Evolutionary conservation across 1,140 invertebrate genomes (phyloP), one percentile per base, ranked within the genome.

Genomic region (Drosophila gunungcola): DNA sequence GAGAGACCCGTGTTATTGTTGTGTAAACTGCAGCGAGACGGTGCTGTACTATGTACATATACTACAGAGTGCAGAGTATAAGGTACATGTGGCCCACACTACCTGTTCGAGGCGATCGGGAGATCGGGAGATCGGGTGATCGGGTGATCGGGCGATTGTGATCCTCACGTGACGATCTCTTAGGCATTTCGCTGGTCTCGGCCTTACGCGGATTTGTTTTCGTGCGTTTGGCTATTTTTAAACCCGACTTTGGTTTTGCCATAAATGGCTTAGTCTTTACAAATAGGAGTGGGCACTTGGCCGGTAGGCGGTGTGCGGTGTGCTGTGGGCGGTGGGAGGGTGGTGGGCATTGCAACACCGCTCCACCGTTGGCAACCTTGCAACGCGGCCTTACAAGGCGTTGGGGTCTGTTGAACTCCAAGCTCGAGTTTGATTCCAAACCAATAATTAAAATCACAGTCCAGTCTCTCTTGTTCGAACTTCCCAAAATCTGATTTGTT

Each of bases 1-100:
- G 49, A 34, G 55, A 58, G 48, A 32, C 29, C 48, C 6, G 45
- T 70, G 41, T 55, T 48, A 57, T 39, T 57, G 52, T 43, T 39
- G 62, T 79, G 73, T 79, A 79, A 80, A 80, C 60, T 77, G 77
- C 81, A 84, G 43, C 62, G 62, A 62, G 76, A 83, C 83, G 85
- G 84, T 79, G 85, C 83, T 88, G 72, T 84, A 84, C 80, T 12
- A 46, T n/a, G n/a, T n/a, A n/a, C n/a, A n/a, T n/a, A n/a, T 39
- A 67, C 42, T 2, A 36, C 5, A 39, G 25, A 13, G 27, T 41
- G 41, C 41, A 32, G 3, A 21, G 34, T 41, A 13, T 48, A 10
- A 63, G 63, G 36, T 73, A 53, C 55, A 42, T 65, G 41, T 57
- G 46, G 52, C 12, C 43, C 63, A 55, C 56, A 69, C 74, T 78